Evolutionary conservation across 2,113 vertebrate genomes (phyloP), one percentile per base, ranked within the genome.

Genomic region (Ranitomeya variabilis): DNA sequence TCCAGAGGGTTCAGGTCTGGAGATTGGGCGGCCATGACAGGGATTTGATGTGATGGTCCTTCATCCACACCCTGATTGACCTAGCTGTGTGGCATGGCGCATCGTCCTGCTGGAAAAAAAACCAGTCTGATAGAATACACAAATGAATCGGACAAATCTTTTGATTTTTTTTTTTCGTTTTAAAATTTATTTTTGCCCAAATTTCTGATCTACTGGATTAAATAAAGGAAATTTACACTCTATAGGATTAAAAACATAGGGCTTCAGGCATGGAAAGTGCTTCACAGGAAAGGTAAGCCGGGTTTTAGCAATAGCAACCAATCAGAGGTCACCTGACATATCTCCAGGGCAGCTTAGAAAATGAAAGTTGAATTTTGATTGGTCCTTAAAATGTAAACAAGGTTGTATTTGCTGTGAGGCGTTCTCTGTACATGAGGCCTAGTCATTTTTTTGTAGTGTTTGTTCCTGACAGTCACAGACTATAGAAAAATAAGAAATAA

Each of bases 401-500:
- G 45, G 16, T 45, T 76, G 37, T 45, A 19, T 21, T 21, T 52
- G 8, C 73, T 21, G 37, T 3, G 16, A 21, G 18, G 37, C 73
- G 52, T 0, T 52, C 51, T 76, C 45, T 9, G 21, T 21, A 76
- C 73, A 18, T 26, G 14, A 51, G 26, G 45, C 45, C 18, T 5
- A 52, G 18, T 76, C 1, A 52, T 51, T 4, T 76, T 18, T 76
- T 52, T 6, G 67, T 18, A 18, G 1, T 37, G 18, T 73, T 23
- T 67, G 21, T n/a, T 67, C n/a, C 66, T 13, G 45, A 74, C 16
- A 1, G 7, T 37, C 7, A 7, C 26, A 57, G 60, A 62, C 19
- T 15, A 80, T 80, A 80, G 54, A 80, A 80, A 80, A 80, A 80
- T 80, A 59, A n/a, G 59, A 60, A 31, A 80, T 60, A 37, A 62